Evolutionary conservation across 2,113 vertebrate species (phyloP).

Genomic region (Probosciger aterrimus): DNA sequence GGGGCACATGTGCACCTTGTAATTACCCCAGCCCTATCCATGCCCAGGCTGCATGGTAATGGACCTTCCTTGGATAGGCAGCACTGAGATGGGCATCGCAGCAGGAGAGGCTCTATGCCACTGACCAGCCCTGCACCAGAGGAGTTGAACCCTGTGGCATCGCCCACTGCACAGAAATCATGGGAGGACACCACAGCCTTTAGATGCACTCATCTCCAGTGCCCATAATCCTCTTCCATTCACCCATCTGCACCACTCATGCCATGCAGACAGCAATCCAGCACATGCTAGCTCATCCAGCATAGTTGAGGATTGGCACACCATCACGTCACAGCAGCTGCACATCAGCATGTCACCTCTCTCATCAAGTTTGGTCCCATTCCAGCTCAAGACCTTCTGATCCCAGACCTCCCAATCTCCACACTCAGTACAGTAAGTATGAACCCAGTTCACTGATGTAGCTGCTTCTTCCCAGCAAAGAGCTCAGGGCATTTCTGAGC

Average conservation of each 20-base stretch:
- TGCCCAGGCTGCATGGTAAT: neutral
- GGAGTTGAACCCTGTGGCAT: too few species aligned
- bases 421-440: neutral
- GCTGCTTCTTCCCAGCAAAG: neutral
- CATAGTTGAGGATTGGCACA: rapidly evolving
- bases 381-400: neutral
- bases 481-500: neutral
- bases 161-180: neutral
- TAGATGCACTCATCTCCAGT: neutral
- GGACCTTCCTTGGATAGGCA: neutral
- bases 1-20: rapidly evolving
- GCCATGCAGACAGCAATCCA: neutral
- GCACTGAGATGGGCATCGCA: rapidly evolving
- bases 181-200: neutral
- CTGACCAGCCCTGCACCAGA: rapidly evolving
- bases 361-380: neutral
- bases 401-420: neutral
- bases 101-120: neutral
- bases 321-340: neutral
- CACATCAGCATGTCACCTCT: neutral
- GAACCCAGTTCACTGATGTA: neutral
- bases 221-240: neutral
- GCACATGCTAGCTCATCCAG: neutral
- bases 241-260: rapidly evolving
- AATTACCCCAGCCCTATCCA: neutral